Conservation (phyloP, 2,797 vertebrate genomes). For the Semotilus atromaculatus region DNA sequence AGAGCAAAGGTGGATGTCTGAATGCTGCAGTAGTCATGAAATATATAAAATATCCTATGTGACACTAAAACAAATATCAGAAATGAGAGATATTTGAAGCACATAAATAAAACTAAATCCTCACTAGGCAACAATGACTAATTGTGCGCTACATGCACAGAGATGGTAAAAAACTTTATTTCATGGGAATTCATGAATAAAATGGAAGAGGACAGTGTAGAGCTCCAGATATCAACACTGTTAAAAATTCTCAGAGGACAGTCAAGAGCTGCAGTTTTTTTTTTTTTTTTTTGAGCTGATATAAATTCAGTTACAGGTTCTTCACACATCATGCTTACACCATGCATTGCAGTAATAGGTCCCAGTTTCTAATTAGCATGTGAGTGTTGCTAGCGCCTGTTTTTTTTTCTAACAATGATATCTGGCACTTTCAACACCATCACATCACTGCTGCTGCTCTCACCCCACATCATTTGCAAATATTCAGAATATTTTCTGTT, state of each 20-base stretch:
- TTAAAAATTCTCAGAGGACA: not conserved
- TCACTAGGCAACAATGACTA: not conserved
- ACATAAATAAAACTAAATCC: not conserved
- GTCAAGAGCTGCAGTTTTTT: not conserved
- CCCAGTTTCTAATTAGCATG: slow-evolving; percentile 43
- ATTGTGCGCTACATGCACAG: not conserved
- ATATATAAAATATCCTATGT: not conserved
- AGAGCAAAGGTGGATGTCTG: not conserved
- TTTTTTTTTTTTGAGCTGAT: not conserved
- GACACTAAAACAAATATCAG: not conserved
- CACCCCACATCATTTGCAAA: not conserved
- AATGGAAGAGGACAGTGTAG: not conserved
- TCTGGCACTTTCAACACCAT: slow-evolving; percentile 14
- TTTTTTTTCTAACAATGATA: slow-evolving; percentile 14
- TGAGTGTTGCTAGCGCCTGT: not conserved
- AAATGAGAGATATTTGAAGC: not conserved
- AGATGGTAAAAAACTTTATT: not conserved
- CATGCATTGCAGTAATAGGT: not conserved
- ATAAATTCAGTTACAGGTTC: slow-evolving; percentile 5
- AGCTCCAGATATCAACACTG: not conserved
- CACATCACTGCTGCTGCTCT: not conserved
- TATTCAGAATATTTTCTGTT: not conserved
- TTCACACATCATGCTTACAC: slow-evolving; percentile 24
- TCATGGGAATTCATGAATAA: not conserved
- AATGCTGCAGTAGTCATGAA: not conserved